Percentiles rank a stretch among this genome's conserved stretches.
Conservation (phyloP, 2,797 vertebrate genomes). For the Mus spretus region DNA sequence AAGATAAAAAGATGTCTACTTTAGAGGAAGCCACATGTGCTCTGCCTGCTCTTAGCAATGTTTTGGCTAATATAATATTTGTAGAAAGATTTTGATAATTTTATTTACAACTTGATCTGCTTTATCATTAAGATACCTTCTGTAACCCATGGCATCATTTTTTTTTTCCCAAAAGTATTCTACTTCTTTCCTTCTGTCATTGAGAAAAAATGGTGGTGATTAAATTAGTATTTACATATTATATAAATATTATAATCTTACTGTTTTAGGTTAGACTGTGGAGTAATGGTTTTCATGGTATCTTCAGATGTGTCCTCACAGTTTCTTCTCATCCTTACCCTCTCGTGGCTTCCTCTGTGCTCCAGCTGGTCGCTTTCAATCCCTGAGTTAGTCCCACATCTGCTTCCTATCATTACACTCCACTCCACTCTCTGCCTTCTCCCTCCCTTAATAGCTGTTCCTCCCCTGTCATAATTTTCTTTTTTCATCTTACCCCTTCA, state of each 20-base stretch:
- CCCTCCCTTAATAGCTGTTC: not conserved
- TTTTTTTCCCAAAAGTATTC: not conserved
- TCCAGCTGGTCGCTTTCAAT: not conserved
- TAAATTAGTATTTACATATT: slow-evolving; percentile 15
- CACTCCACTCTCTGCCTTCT: not conserved
- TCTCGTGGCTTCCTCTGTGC: no score
- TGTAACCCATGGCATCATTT: not conserved
- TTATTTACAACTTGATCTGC: not conserved
- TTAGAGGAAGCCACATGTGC: not conserved
- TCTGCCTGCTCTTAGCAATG: not conserved
- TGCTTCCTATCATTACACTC: not conserved
- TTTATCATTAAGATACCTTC: not conserved
- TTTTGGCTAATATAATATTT: not conserved
- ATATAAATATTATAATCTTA: not conserved
- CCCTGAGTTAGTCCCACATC: not conserved
- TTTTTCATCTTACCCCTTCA: not conserved
- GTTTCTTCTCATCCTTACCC: not conserved
- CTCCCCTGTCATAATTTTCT: not conserved
- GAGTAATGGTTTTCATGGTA: no score
- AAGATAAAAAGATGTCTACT: not conserved
- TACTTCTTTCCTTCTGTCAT: not conserved
- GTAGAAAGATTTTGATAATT: not conserved
- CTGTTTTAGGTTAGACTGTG: not conserved
- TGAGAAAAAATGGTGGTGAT: not conserved
- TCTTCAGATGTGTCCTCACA: not conserved